A percentile compares a stretch with the other conserved stretches of the same genome.
These are phyloP conservation scores for Moxostoma hubbsi DNA, from an alignment of 2,797 vertebrate species.

Conservation along the genomic window DNA sequence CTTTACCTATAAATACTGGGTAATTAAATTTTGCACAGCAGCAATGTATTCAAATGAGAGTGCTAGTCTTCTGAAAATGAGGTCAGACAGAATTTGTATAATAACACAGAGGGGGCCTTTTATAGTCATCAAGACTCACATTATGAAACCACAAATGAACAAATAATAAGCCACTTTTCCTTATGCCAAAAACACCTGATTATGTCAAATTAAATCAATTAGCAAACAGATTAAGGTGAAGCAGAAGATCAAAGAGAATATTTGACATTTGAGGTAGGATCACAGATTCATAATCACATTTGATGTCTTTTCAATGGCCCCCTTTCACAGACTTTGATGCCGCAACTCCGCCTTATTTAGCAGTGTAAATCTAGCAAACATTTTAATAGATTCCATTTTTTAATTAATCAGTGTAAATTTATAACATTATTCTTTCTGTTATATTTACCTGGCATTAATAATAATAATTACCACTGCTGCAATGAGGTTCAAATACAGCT, in stretches of 20 bases:
- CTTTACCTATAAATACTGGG: slow-evolving; percentile 50
- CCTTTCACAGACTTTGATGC: too few species aligned
- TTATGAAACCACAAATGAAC: slow-evolving; percentile 3
- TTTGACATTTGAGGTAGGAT: background rate
- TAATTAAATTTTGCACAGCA: slow-evolving; percentile 30
- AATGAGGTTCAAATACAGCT: too few species aligned
- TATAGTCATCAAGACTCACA: background rate
- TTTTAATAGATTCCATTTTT: too few species aligned
- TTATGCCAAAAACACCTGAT: slow-evolving; percentile 6
- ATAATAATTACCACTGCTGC: too few species aligned
- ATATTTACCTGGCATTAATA: too few species aligned
- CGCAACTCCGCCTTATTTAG: too few species aligned
- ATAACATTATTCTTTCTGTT: too few species aligned
- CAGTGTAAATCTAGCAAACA: too few species aligned
- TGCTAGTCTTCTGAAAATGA: slow-evolving; percentile 22
- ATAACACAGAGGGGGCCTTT: background rate
- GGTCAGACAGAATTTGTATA: slow-evolving; percentile 21
- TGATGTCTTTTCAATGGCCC: slow-evolving; percentile 42
- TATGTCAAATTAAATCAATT: slow-evolving; percentile 10
- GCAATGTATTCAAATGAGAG: slow-evolving; percentile 20
- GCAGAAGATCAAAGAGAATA: background rate
- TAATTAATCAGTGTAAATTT: too few species aligned
- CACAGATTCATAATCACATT: slow-evolving; percentile 45
- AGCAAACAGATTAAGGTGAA: background rate
- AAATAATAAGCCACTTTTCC: background rate